Evolutionary conservation across 1,140 invertebrate genomes (phyloP), one percentile per base, ranked within the genome.

Genomic region (Philopotamus ludificatus): DNA sequence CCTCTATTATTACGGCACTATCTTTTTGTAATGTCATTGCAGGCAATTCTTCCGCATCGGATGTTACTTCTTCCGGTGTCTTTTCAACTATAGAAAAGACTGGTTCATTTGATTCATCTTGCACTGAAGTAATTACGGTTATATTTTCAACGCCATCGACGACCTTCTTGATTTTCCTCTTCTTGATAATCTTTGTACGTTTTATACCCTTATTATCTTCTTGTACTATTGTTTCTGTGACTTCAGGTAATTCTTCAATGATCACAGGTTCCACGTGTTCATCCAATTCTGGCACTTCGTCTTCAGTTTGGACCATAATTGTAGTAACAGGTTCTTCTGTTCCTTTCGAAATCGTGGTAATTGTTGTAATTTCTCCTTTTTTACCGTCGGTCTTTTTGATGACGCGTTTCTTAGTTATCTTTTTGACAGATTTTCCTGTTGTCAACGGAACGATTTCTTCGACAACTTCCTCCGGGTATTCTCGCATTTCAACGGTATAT

Each of bases 311-410:
- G 58, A 67, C 70, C 4, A 67, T 64, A 1, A 77, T 71, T 1
- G 73, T 75, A 3, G 72, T 74, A 41, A 78, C 65, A 8, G 78
- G 75, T 50, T 71, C 66, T 66, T 80, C 74, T 42, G 77, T 75
- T 58, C 81, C 77, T 72, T 81, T 78, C 72, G 81, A 75, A 49
- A 81, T 70, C 18, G 80, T 80, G 12, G 77, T 75, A 58, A 80
- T 78, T 73, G 82, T 78, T 8, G 76, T 80, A 2, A 77, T 26
- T 28, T 34, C 53, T 4, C 16, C 53, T 55, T 2, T 10, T 23
- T n/a, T 16, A 1, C 15, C 22, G 16, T 51, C 42, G 18, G 15
- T 49, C 44, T 39, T 61, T 49, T 39, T 61, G 7, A 49, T 26
- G 8, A 66, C 53, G 2, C 69, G 22, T 57, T 70, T 70, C 60